A percentile compares a stretch with the other conserved stretches of the same genome.
Evolutionary conservation across 2,888 invertebrate genomes (phyloP).

Genomic region (Argynnis bischoffii): DNA sequence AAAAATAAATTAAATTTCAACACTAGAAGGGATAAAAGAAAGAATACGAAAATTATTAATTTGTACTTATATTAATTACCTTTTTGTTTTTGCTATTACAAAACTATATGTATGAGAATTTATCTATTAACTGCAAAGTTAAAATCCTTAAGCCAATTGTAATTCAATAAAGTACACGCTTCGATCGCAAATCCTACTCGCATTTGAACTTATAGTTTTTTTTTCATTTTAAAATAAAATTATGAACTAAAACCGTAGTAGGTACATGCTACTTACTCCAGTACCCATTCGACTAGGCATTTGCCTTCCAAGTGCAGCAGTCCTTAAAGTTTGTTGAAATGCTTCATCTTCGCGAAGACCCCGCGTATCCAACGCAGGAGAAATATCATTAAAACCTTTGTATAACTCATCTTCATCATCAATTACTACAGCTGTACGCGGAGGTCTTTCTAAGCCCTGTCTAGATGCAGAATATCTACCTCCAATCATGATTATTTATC

Average conservation of each 20-base stretch:
- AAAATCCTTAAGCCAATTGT: no score
- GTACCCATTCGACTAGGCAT: constrained; percentile 81
- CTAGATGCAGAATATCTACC: constrained; percentile 71
- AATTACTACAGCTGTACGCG: constrained; percentile 66
- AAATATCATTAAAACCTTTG: constrained; percentile 86
- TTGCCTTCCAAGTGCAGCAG: constrained; percentile 87
- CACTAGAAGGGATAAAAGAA: no score
- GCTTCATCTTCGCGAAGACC: constrained; percentile 87
- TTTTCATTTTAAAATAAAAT: background rate
- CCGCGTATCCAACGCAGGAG: constrained; percentile 85
- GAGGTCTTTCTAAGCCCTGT: constrained; percentile 66
- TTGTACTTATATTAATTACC: no score
- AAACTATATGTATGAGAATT: no score
- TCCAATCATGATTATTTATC: constrained; percentile 55
- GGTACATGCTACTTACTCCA: constrained; percentile 59
- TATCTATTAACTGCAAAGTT: no score
- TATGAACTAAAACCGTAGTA: background rate
- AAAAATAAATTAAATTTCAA: background rate
- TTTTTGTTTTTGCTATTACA: no score
- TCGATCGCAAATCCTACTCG: no score
- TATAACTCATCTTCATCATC: constrained; percentile 85
- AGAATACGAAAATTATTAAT: no score
- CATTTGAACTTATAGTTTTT: background rate
- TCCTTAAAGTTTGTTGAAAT: constrained; percentile 89
- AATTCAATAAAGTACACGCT: no score